phyloP scores from a whole-genome alignment of 2,797 vertebrate genomes.

The Myiothlypis chrysogaster region DNA sequence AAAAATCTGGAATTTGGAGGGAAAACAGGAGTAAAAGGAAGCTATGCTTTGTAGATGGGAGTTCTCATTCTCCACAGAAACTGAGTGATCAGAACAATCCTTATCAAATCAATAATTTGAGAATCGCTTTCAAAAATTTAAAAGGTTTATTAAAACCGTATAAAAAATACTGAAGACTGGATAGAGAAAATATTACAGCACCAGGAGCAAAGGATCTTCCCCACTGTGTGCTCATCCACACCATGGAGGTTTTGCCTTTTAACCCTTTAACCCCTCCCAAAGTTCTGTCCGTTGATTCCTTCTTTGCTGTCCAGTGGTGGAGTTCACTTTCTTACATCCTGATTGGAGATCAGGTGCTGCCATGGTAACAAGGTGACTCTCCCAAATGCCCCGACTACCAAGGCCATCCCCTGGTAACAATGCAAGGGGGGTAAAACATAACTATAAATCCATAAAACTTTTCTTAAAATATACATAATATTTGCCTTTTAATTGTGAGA shows the following conservation, averaged over 20 bases:
- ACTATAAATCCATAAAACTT: background rate
- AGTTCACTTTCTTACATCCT: background rate
- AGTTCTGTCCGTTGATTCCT: background rate
- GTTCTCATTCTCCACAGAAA: background rate
- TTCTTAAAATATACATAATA: background rate
- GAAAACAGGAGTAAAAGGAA: background rate
- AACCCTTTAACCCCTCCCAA: background rate
- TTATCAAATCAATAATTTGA: background rate
- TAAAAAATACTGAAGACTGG: background rate
- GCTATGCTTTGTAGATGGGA: background rate
- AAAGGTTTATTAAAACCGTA: background rate
- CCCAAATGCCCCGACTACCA: background rate
- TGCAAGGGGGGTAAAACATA: background rate
- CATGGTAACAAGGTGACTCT: background rate
- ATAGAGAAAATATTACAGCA: background rate
- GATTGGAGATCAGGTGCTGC: background rate
- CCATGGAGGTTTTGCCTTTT: background rate
- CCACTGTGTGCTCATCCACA: background rate
- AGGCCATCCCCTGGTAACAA: background rate
- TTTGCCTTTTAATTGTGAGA: background rate
- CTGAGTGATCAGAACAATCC: background rate
- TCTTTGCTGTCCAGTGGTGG: background rate
- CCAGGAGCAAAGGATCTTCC: background rate
- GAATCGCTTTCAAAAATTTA: background rate
- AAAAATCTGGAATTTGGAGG: background rate